These are phyloP conservation scores for Arbacia lixula DNA, from an alignment of 53 echinoderm and acorn worm species.

Conservation along the genomic window DNA sequence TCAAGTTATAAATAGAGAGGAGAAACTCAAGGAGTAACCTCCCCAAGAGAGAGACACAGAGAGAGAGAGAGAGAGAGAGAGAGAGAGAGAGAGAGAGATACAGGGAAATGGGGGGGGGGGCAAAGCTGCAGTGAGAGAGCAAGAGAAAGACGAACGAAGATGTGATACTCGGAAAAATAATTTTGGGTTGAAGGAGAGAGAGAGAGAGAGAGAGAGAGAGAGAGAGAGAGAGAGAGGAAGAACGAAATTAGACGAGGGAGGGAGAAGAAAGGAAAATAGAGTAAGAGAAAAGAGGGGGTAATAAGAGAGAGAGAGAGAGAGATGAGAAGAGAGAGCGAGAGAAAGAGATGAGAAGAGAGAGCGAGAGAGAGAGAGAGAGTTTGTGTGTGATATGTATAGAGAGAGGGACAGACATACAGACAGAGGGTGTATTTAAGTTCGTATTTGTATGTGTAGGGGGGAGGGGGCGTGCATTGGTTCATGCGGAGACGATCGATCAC, in stretches of 20 bases:
- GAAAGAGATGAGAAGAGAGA: too few relatives aligned
- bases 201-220: background rate
- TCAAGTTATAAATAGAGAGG: too few relatives aligned
- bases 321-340: background rate
- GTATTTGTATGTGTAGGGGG: too few relatives aligned
- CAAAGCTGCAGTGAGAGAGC: background rate
- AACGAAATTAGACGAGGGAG: background rate
- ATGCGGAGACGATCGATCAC: too few relatives aligned
- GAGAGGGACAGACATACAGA: too few relatives aligned
- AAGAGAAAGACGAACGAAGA: too few relatives aligned
- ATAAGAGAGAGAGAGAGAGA: background rate
- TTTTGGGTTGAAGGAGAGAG: too few relatives aligned
- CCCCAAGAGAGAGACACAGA: background rate
- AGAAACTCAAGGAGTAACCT: too few relatives aligned
- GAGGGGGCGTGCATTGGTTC: too few relatives aligned
- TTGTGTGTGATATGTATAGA: background rate
- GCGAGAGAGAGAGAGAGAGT: background rate
- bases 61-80: background rate
- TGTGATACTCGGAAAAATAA: too few relatives aligned
- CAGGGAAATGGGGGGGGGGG: too few relatives aligned
- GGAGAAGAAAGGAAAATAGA: background rate
- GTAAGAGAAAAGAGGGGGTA: background rate
- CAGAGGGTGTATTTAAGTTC: too few relatives aligned
- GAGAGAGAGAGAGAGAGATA: background rate
- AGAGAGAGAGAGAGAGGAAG: background rate